Evolutionary conservation across 1,140 invertebrate species (phyloP), one percentile per base, ranked within the genome.

Genomic region (Drosophila obscura): DNA sequence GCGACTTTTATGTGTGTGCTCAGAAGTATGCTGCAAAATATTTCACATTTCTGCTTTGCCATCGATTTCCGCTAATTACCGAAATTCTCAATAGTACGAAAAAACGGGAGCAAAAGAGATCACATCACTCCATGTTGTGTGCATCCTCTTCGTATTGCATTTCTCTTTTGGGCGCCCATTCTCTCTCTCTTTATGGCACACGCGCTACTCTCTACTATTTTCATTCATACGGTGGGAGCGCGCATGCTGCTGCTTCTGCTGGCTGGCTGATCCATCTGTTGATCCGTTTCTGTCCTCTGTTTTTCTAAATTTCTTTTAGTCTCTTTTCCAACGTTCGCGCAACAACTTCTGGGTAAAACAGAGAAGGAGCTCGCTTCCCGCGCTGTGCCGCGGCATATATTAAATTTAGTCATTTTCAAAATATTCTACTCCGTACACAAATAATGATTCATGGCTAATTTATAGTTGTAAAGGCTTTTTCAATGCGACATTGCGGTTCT

Each of bases 261-360:
- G 0, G 31, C 39, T 51, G 22, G 9, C 9, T 28, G 35, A 13
- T 63, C 69, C 72, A 74, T 73, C 58, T 73, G 69, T 50, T 74
- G 65, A 53, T 56, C 31, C 39, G 53, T 43, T 41, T 66, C 65
- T 28, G 51, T 46, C 24, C 31, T 53, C 60, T 58, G 80, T 75
- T 71, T 78, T 63, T 48, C 78, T 51, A 60, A 87, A 71, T 87
- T 78, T 88, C 83, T 87, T 76, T 82, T 74, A 87, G 74, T 87
- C 82, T 88, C 83, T 87, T 76, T 82, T 74, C 50, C 59, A 71
- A 82, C 74, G 78, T 87, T 85, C 78, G 82, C 82, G 82, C 71
- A 87, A 88, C 78, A 73, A 87, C 74, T 77, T 73, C 74, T 66
- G 39, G 46, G 53, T 49, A 53, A 57, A 68, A 49, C 49, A 67